phyloP scores from a whole-genome alignment of 2,113 vertebrate genomes.

The Pseudopipra pipra region DNA sequence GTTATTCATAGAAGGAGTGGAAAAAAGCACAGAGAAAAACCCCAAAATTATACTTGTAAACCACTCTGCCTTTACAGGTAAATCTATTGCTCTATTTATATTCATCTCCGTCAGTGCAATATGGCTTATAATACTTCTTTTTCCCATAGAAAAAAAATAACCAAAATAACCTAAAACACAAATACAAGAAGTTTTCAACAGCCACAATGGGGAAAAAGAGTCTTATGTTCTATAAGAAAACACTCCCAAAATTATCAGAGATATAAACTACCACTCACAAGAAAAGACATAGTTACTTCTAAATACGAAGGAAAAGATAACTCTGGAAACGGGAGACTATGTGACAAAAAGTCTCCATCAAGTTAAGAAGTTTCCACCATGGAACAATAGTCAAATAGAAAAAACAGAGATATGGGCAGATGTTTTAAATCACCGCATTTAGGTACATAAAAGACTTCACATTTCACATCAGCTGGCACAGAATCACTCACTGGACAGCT shows the following conservation, averaged over 20 bases:
- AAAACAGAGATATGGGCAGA: background rate
- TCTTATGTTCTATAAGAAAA: background rate
- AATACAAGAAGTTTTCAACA: background rate
- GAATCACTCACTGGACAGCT: conserved; percentile 1
- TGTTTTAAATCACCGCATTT: conserved; percentile 24
- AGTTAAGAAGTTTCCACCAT: background rate
- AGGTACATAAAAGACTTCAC: conserved; percentile 23
- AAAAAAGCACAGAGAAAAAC: background rate
- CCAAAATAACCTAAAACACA: background rate
- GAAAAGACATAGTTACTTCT: background rate
- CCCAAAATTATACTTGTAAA: background rate
- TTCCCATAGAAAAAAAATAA: background rate
- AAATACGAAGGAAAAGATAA: background rate
- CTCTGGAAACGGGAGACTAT: background rate
- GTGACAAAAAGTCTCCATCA: background rate
- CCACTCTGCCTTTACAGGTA: background rate
- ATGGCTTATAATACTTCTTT: background rate
- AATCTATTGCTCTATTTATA: background rate
- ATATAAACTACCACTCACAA: background rate
- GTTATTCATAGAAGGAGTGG: background rate
- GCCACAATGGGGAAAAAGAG: background rate
- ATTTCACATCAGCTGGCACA: conserved; percentile 32
- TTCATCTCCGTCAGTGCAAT: background rate
- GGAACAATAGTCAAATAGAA: background rate
- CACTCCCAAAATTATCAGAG: background rate